Evolutionary conservation across 2,113 vertebrate genomes (phyloP).

Genomic region (Herpailurus yagouaroundi): DNA sequence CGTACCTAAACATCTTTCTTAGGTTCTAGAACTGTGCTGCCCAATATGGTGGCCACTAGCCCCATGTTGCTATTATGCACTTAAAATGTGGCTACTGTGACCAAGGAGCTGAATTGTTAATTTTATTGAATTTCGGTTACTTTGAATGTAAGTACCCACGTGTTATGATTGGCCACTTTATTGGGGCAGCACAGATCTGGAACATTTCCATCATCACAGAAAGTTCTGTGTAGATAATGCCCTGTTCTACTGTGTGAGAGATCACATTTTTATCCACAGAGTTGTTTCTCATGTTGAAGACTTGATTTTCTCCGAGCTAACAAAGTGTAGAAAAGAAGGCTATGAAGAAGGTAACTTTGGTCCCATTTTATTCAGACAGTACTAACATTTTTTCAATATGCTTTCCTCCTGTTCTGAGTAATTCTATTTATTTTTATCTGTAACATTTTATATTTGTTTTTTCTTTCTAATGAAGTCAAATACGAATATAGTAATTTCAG

Average conservation of each 20-base stretch:
- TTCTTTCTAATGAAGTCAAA: constrained; percentile 41
- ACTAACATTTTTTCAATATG: background rate
- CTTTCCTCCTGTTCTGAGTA: background rate
- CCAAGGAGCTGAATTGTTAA: background rate
- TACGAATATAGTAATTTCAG: background rate
- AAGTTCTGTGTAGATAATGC: background rate
- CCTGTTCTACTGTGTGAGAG: background rate
- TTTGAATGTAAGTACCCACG: background rate
- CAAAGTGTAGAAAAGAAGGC: background rate
- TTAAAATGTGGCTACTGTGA: background rate
- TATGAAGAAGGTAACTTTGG: background rate
- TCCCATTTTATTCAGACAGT: background rate
- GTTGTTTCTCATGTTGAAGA: background rate
- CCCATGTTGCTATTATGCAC: background rate
- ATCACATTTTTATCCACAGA: background rate
- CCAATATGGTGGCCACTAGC: too few species aligned
- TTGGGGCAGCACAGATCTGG: background rate
- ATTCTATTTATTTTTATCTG: constrained; percentile 26
- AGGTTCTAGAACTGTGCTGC: background rate
- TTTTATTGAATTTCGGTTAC: constrained; percentile 17
- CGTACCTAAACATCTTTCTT: background rate
- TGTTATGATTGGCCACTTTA: background rate
- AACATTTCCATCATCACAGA: background rate
- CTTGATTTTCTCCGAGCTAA: background rate
- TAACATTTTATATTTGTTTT: constrained; percentile 33